phyloP scores from a whole-genome alignment of 2,888 invertebrate species.

The Caenorhabditis afra region DNA sequence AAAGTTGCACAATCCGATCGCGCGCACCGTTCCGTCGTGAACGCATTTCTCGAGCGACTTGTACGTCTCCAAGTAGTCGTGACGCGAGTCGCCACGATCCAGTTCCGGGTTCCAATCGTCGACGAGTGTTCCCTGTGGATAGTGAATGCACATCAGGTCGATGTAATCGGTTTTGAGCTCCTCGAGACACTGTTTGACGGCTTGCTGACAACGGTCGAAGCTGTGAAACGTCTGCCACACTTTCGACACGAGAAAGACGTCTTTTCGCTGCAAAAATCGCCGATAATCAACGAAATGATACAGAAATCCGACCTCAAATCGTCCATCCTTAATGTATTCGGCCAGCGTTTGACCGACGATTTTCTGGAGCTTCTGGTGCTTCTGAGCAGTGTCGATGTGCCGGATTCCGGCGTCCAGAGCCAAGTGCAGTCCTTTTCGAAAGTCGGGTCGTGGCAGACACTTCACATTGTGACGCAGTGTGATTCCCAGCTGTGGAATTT shows the following conservation, averaged over 20 bases:
- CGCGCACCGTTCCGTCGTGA: constrained; percentile 64
- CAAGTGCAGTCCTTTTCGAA: constrained; percentile 56
- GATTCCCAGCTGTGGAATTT: constrained; percentile 61
- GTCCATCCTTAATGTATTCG: constrained; percentile 79
- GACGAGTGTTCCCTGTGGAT: constrained; percentile 74
- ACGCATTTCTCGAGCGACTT: constrained; percentile 75
- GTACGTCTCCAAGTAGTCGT: constrained; percentile 79
- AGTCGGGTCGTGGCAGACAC: constrained; percentile 42
- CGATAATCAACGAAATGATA: background rate
- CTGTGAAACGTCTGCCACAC: constrained; percentile 80
- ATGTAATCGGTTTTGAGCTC: constrained; percentile 72
- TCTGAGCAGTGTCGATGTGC: constrained; percentile 81
- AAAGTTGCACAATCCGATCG: constrained; percentile 80
- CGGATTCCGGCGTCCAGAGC: constrained; percentile 80
- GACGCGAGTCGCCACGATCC: constrained; percentile 66
- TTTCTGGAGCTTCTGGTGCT: constrained; percentile 81
- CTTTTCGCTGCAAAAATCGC: constrained; percentile 70
- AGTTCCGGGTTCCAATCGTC: constrained; percentile 55
- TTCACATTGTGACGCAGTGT: constrained; percentile 67
- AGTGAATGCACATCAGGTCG: constrained; percentile 79
- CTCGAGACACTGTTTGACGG: constrained; percentile 49
- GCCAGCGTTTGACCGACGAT: constrained; percentile 81
- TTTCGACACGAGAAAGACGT: constrained; percentile 79
- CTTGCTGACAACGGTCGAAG: constrained; percentile 64
- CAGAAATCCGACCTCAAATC: constrained; percentile 67